These are phyloP conservation scores for Aurelia aurita complex sp. Pacific DNA, from an alignment of 30 jellyfish, hydroid and myxozoan species.

Conservation along the genomic window DNA sequence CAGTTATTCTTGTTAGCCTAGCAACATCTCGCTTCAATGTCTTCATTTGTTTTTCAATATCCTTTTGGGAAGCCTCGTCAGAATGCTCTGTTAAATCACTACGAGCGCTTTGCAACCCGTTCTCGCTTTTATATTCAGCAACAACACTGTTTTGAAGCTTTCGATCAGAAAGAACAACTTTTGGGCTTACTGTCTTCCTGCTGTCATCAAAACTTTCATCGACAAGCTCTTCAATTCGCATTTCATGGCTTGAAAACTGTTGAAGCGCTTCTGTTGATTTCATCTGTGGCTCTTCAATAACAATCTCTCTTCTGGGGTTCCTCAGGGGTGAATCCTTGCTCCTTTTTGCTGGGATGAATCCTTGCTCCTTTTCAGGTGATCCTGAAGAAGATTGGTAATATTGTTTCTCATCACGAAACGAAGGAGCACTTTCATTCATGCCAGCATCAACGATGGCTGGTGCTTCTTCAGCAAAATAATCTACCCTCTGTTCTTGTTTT, in stretches of 20 bases:
- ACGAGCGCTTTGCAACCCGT: background rate
- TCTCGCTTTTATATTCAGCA: background rate
- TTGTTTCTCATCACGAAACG: background rate
- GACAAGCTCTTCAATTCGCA: slow-evolving; percentile 44
- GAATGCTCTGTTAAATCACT: background rate
- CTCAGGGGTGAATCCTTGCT: too few species aligned
- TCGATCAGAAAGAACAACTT: background rate
- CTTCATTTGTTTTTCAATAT: background rate
- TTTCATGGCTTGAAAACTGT: slow-evolving; percentile 43
- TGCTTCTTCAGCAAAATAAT: background rate
- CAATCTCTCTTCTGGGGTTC: background rate
- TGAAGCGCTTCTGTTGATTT: slow-evolving; percentile 7
- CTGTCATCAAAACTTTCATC: slow-evolving; percentile 20
- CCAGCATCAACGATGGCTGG: background rate
- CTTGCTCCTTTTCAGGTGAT: background rate
- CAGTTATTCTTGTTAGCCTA: background rate
- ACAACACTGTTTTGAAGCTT: background rate
- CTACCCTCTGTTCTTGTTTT: background rate
- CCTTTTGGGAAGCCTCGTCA: background rate
- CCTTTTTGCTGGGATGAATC: too few species aligned
- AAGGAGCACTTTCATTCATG: background rate
- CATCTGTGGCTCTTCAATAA: slow-evolving; percentile 39
- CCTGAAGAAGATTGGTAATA: background rate
- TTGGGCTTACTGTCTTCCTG: background rate
- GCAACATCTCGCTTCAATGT: background rate